Evolutionary conservation across 2,113 vertebrate genomes (phyloP).

Genomic region (Onychorhynchus coronatus): DNA sequence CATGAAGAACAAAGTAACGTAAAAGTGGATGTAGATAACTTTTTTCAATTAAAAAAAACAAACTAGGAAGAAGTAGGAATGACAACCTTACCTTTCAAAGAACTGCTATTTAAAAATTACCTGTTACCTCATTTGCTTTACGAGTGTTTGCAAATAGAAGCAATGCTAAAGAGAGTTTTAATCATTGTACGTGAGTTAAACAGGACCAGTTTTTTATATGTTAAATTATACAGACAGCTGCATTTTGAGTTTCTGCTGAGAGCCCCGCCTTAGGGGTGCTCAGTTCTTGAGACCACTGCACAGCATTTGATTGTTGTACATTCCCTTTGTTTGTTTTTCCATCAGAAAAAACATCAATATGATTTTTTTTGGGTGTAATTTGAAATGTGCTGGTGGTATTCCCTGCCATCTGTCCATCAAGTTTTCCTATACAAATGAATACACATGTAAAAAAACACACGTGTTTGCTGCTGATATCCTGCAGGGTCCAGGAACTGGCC

Average conservation of each 20-base stretch:
- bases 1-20: neutral
- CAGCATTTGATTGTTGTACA: neutral
- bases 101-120: neutral
- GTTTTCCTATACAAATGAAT: neutral
- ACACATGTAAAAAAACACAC: neutral
- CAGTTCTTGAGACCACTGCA: neutral
- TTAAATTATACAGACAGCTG: neutral
- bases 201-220: neutral
- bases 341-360: neutral
- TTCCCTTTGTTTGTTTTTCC: neutral
- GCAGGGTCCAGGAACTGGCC: neutral
- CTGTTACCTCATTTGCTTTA: neutral
- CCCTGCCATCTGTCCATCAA: neutral
- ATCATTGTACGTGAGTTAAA: neutral
- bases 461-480: neutral
- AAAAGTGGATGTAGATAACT: neutral
- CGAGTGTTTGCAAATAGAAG: neutral
- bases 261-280: neutral
- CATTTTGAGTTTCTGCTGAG: neutral
- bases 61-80: neutral
- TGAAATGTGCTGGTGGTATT: neutral
- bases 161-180: neutral
- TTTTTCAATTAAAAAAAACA: neutral
- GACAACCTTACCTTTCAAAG: neutral
- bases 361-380: neutral